Conservation (phyloP, 2,888 invertebrate genomes). For the Leistus spinibarbis region DNA sequence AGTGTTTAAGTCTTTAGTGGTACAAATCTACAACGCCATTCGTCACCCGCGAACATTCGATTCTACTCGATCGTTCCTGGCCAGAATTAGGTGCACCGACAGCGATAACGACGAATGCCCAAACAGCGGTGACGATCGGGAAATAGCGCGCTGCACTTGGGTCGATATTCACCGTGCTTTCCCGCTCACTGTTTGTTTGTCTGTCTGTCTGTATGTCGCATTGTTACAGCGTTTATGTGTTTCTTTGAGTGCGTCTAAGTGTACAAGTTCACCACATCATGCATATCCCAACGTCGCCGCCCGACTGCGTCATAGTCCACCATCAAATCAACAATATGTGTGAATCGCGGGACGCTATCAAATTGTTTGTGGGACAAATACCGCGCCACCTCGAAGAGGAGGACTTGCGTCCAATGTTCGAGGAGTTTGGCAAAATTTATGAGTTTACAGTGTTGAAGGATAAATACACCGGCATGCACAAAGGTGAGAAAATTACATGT, state of each 20-base stretch:
- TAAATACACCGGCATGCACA: conserved; percentile 94
- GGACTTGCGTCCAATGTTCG: conserved; percentile 87
- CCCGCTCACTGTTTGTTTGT: background rate
- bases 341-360: conserved; percentile 64
- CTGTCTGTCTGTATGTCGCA: background rate
- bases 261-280: no score
- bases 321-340: conserved; percentile 40
- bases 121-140: background rate
- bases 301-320: conserved; percentile 36
- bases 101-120: background rate
- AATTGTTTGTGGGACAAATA: conserved; percentile 92
- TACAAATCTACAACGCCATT: background rate
- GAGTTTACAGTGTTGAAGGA: conserved; percentile 94
- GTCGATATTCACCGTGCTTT: background rate
- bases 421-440: conserved; percentile 91
- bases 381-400: conserved; percentile 88
- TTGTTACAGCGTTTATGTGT: background rate
- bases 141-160: background rate
- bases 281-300: conserved; percentile 56
- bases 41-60: background rate
- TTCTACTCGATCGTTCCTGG: background rate
- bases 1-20: background rate
- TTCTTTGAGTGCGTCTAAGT: conserved; percentile 31
- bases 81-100: background rate
- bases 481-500: conserved; percentile 67